Evolutionary conservation across 2,113 vertebrate genomes (phyloP).

Genomic region (Ramphastos sulfuratus): DNA sequence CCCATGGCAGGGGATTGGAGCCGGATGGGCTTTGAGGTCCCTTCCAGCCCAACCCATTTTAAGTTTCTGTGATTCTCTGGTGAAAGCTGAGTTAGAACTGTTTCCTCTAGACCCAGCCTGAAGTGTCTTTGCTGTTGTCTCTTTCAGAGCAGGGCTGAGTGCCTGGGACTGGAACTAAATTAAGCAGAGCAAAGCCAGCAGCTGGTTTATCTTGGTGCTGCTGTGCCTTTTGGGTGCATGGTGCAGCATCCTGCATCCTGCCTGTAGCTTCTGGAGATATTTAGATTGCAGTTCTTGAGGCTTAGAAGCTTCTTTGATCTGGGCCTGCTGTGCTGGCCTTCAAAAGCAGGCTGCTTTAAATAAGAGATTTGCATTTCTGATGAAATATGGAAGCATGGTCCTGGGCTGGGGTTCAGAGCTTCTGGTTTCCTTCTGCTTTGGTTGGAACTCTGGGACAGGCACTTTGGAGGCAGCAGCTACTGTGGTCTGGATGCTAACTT

Average conservation of each 20-base stretch:
- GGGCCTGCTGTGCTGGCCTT: not conserved
- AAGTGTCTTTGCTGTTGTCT: too few relatives aligned
- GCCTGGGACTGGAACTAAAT: not conserved
- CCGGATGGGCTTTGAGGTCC: too few relatives aligned
- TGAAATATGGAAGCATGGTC: constrained; percentile 10
- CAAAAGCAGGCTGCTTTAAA: not conserved
- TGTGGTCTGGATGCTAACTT: not conserved
- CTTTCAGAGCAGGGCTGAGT: not conserved
- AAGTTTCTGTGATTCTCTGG: too few relatives aligned
- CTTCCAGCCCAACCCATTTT: too few relatives aligned
- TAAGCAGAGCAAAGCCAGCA: not conserved
- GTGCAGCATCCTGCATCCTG: not conserved
- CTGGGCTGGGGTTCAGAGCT: not conserved
- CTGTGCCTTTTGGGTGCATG: not conserved
- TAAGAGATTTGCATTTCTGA: constrained; percentile 1
- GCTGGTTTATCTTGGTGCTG: not conserved
- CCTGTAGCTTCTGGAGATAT: too few relatives aligned
- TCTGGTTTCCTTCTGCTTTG: not conserved
- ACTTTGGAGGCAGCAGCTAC: not conserved
- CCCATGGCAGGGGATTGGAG: too few relatives aligned
- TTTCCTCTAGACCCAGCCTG: not conserved
- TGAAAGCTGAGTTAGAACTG: not conserved
- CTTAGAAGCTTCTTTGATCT: not conserved
- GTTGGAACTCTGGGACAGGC: not conserved
- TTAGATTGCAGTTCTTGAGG: too few relatives aligned